These are phyloP conservation scores for Scelioninae gen. 2 DNA, from an alignment of 2,888 invertebrate species.

Conservation along the genomic window DNA sequence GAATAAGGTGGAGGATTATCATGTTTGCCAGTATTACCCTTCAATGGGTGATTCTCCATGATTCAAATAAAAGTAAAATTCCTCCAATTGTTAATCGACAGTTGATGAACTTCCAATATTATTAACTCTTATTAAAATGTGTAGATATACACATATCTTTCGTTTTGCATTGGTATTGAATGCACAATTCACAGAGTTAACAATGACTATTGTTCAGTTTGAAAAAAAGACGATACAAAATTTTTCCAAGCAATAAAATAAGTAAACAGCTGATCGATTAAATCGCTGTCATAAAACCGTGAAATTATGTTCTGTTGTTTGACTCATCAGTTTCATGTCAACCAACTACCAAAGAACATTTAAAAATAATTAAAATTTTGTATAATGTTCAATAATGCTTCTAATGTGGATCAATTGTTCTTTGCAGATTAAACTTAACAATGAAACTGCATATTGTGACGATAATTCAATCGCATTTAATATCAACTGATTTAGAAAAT, in stretches of 20 bases:
- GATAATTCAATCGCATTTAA: no score
- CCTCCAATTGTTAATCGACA: not conserved
- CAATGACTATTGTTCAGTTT: constrained; percentile 11
- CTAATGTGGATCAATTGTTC: no score
- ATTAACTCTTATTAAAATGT: constrained; percentile 16
- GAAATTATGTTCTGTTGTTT: no score
- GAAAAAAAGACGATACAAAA: constrained; percentile 4
- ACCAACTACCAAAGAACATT: no score
- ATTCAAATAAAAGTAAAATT: not conserved
- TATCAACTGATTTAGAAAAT: no score
- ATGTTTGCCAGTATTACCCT: not conserved
- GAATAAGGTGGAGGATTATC: constrained; percentile 39
- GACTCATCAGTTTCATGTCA: no score
- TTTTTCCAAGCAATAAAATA: not conserved
- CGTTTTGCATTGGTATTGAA: not conserved
- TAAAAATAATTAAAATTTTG: no score
- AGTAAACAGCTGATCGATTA: constrained; percentile 4
- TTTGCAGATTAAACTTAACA: no score
- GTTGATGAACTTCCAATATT: not conserved
- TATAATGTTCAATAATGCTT: no score
- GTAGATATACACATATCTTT: not conserved
- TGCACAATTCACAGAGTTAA: constrained; percentile 4
- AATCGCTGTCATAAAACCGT: not conserved
- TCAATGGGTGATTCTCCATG: constrained; percentile 8
- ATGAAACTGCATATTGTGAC: no score